Conservation (phyloP, 2,113 vertebrate genomes). For the Phrynosoma blainvillii region DNA sequence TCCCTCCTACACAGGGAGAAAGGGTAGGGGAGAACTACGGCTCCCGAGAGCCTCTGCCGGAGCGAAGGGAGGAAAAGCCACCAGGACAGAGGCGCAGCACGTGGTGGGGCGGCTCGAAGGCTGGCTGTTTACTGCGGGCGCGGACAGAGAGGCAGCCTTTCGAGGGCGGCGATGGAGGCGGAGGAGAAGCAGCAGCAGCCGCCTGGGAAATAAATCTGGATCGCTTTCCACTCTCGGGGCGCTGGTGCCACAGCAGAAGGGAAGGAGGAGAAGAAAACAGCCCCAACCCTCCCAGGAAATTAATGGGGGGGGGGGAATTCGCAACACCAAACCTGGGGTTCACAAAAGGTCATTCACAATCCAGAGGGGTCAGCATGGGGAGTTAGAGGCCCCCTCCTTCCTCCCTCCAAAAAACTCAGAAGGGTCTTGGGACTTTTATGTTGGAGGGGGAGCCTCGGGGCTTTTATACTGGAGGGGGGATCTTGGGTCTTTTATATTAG, state of each 20-base stretch:
- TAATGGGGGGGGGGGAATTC: background rate
- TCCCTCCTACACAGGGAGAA: fast-evolving
- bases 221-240: background rate
- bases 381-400: no score
- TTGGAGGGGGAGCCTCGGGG: no score
- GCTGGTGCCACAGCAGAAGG: no score
- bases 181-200: constrained; percentile 5
- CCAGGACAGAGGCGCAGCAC: constrained; percentile 34
- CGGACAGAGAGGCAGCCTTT: background rate
- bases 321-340: no score
- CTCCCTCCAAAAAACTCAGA: no score
- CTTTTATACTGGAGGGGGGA: no score
- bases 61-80: background rate
- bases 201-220: background rate
- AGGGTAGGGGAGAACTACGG: constrained; percentile 8
- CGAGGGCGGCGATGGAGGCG: constrained; percentile 10
- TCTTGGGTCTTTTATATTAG: background rate
- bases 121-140: constrained; percentile 5
- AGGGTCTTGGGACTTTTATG: background rate
- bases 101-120: constrained; percentile 45
- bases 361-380: no score
- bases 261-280: no score
- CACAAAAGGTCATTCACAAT: no score
- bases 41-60: constrained; percentile 41
- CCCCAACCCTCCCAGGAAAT: background rate